phyloP scores from a whole-genome alignment of 2,888 invertebrate genomes.

The Meghimatium bilineatum region DNA sequence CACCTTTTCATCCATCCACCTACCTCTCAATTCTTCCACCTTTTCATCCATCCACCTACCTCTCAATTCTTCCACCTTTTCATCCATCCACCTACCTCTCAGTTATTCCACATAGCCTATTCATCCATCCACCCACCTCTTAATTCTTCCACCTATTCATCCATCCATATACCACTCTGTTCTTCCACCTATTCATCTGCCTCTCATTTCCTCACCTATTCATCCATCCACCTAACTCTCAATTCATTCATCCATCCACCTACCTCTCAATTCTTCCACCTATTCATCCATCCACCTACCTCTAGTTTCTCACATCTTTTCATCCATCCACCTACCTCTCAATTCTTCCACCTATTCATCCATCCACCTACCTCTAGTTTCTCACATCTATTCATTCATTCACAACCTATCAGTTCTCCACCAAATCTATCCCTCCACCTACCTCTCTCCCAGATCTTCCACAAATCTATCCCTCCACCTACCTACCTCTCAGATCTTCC shows the following conservation, averaged over 20 bases:
- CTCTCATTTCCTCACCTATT: too few species aligned
- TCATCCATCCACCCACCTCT: neutral
- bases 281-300: neutral
- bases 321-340: neutral
- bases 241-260: neutral
- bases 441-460: neutral
- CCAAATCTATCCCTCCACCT: neutral
- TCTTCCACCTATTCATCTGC: neutral
- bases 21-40: neutral
- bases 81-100: neutral
- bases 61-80: neutral
- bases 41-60: neutral
- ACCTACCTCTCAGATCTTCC: too few species aligned
- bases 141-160: neutral
- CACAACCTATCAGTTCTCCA: too few species aligned
- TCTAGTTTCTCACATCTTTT: neutral
- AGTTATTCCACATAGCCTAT: neutral
- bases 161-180: neutral
- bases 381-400: neutral
- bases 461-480: neutral
- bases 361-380: neutral
- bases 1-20: neutral
- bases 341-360: neutral
- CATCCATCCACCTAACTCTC: neutral
- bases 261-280: neutral